Evolutionary conservation across 1,140 invertebrate species (phyloP).

Genomic region (Fopius arisanus): DNA sequence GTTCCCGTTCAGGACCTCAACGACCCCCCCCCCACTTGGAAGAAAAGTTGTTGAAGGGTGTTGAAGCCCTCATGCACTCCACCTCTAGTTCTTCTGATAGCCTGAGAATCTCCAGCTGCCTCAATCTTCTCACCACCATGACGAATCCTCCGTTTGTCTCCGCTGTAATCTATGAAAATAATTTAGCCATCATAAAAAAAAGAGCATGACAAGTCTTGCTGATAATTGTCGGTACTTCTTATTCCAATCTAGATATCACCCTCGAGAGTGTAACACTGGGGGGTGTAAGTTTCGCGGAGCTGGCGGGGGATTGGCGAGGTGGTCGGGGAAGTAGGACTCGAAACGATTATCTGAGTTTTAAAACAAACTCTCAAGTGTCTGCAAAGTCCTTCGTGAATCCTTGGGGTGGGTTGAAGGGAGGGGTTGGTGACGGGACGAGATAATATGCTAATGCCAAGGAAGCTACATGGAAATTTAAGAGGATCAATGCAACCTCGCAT

Average conservation of each 20-base stretch:
- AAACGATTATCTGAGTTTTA: constrained; percentile 63
- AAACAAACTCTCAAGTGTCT: constrained; percentile 63
- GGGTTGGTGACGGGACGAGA: constrained; percentile 47
- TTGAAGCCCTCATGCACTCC: not conserved
- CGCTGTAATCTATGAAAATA: not conserved
- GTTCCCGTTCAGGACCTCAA: not conserved
- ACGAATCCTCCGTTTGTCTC: not conserved
- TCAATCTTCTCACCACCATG: constrained; percentile 44
- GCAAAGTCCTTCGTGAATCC: constrained; percentile 56
- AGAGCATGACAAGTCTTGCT: constrained; percentile 18
- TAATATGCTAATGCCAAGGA: constrained; percentile 62
- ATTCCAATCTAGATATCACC: constrained; percentile 52
- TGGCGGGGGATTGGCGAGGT: constrained; percentile 24
- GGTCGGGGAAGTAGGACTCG: constrained; percentile 36
- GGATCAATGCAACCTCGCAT: constrained; percentile 51
- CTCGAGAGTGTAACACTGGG: constrained; percentile 35
- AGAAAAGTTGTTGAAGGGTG: constrained; percentile 11
- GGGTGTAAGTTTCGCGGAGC: constrained; percentile 14
- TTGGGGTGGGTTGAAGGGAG: not conserved
- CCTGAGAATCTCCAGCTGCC: constrained; percentile 53
- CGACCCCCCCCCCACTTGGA: not conserved
- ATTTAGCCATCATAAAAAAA: not conserved
- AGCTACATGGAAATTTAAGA: constrained; percentile 56
- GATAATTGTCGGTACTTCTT: constrained; percentile 44
- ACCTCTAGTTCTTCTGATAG: constrained; percentile 52